phyloP scores from a whole-genome alignment of 64 coral and sea anemone genomes.

The Dendronephthya gigantea region DNA sequence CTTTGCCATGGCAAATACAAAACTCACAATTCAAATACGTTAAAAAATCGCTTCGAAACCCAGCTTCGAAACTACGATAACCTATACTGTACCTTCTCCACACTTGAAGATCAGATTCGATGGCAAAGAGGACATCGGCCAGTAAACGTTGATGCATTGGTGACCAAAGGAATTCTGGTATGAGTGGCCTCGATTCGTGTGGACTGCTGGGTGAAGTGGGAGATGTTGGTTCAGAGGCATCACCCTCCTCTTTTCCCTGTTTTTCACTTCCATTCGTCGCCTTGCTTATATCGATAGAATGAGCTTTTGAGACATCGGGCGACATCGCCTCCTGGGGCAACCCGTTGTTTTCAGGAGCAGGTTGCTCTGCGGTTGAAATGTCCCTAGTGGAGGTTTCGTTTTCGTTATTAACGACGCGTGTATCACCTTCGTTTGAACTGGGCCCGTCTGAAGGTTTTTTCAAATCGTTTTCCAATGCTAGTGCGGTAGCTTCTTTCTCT shows the following conservation, averaged over 20 bases:
- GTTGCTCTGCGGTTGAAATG: background rate
- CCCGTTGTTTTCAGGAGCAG: background rate
- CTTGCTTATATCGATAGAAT: slow-evolving; percentile 3
- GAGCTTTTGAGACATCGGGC: background rate
- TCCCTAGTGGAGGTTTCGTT: too few relatives aligned
- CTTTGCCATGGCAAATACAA: too few relatives aligned
- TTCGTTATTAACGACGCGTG: background rate
- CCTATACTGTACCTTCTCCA: slow-evolving; percentile 64
- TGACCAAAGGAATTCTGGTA: slow-evolving; percentile 95
- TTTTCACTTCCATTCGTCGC: background rate
- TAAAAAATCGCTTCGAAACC: background rate
- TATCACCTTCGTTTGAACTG: background rate
- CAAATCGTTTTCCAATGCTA: background rate
- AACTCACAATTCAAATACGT: background rate
- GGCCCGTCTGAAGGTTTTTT: background rate
- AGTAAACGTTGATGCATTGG: slow-evolving; percentile 81
- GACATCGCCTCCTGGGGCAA: background rate
- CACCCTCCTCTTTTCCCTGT: background rate
- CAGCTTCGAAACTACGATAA: background rate
- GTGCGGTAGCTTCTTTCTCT: background rate
- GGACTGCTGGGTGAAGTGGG: background rate
- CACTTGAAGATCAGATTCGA: slow-evolving; percentile 90
- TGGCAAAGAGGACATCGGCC: slow-evolving; percentile 83
- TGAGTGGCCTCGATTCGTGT: slow-evolving; percentile 13
- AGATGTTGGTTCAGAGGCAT: slow-evolving; percentile 2